These are phyloP conservation scores for Carlito syrichta DNA, from an alignment of 2,113 vertebrate species.

Conservation along the genomic window DNA sequence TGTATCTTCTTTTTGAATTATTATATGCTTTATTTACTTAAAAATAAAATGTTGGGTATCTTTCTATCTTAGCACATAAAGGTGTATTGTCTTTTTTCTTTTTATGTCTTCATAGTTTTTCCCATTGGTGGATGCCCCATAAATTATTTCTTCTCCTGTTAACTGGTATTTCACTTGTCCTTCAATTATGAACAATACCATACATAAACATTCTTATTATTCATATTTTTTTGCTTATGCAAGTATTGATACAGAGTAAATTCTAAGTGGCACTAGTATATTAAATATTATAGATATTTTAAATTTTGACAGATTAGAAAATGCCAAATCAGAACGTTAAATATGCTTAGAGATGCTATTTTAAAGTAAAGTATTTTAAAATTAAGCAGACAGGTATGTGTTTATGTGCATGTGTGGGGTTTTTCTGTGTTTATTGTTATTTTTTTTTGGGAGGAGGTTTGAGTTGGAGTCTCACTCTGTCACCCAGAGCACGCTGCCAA, in stretches of 20 bases:
- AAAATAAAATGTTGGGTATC: background rate
- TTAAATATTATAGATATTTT: background rate
- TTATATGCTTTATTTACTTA: background rate
- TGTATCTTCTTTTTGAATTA: background rate
- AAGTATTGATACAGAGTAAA: background rate
- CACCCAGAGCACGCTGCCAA: too few relatives aligned
- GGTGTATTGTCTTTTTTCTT: background rate
- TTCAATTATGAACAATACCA: background rate
- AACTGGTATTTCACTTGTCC: background rate
- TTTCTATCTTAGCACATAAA: background rate
- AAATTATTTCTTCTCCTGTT: background rate
- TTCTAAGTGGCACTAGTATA: background rate
- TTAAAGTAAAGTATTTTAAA: too few relatives aligned
- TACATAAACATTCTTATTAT: background rate
- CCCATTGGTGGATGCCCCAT: background rate
- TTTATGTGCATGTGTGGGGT: too few relatives aligned
- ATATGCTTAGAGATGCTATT: too few relatives aligned
- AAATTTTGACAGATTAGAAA: background rate
- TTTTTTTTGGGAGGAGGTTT: too few relatives aligned
- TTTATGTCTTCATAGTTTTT: background rate
- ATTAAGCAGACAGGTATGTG: background rate
- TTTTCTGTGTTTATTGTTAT: too few relatives aligned
- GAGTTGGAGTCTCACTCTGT: too few relatives aligned
- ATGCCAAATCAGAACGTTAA: too few relatives aligned
- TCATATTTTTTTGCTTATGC: background rate